Conservation (phyloP, 2,797 vertebrate species). For the Meda fulgida region DNA sequence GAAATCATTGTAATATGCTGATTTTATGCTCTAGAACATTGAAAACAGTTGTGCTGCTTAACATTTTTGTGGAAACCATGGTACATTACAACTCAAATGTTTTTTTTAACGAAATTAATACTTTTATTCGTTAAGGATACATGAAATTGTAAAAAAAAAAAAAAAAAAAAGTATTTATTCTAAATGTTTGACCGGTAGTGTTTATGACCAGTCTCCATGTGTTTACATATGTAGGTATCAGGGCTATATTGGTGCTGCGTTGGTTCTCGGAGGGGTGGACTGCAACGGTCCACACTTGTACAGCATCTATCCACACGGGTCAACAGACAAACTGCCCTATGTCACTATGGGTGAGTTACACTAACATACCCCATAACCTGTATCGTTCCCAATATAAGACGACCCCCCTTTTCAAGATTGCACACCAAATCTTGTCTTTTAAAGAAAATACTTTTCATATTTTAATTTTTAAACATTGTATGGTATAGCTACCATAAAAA, state of each 20-base stretch:
- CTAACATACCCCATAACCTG: neutral
- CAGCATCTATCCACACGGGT: constrained; percentile 97
- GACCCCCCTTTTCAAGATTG: too few species aligned
- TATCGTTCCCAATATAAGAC: too few species aligned
- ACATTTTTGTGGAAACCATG: neutral
- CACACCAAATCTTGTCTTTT: too few species aligned
- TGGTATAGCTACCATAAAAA: too few species aligned
- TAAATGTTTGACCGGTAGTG: too few species aligned
- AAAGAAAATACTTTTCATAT: too few species aligned
- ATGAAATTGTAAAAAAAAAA: neutral
- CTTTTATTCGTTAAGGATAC: neutral
- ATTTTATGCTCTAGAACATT: neutral
- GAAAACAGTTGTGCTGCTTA: neutral
- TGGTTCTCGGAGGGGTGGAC: constrained; percentile 94
- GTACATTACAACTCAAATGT: neutral
- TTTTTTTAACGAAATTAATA: too few species aligned
- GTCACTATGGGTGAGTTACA: constrained; percentile 96
- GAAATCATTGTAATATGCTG: neutral
- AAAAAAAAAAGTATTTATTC: too few species aligned
- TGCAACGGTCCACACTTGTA: constrained; percentile 92
- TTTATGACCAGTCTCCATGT: neutral
- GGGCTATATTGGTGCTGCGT: constrained; percentile 93
- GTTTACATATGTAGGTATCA: constrained; percentile 84
- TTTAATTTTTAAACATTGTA: too few species aligned
- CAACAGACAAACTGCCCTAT: constrained; percentile 95